A percentile compares a stretch with the other conserved stretches of the same genome.
These are phyloP conservation scores for Synergus japonicus DNA, from an alignment of 2,888 invertebrate genomes.

Conservation along the genomic window DNA sequence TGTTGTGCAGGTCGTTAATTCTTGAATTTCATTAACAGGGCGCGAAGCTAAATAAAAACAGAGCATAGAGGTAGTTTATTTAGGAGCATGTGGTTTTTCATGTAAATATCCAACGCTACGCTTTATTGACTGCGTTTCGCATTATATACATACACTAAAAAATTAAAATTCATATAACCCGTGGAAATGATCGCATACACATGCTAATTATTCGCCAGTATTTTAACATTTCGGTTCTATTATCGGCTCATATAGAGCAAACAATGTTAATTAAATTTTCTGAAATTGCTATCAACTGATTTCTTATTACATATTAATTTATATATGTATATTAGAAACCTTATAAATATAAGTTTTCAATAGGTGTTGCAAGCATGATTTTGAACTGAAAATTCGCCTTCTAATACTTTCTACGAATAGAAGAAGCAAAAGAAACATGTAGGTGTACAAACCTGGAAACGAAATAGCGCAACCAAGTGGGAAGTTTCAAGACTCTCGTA, in stretches of 20 bases:
- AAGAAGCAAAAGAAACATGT: conserved; percentile 14
- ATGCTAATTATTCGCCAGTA: not conserved
- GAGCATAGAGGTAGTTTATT: not conserved
- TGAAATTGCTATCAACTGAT: not conserved
- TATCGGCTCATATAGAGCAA: not conserved
- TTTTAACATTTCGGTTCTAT: conserved; percentile 18
- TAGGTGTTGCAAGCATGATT: not conserved
- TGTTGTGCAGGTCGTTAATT: conserved; percentile 5
- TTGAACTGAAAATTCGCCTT: not conserved
- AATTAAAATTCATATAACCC: conserved; percentile 1
- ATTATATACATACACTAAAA: conserved; percentile 20
- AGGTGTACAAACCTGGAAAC: conserved; percentile 37
- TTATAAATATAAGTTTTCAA: not conserved
- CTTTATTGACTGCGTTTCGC: not conserved
- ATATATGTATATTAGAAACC: no score
- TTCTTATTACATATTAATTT: no score
- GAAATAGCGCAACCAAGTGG: conserved; percentile 51
- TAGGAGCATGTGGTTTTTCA: not conserved
- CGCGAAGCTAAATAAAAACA: no score
- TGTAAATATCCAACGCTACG: not conserved
- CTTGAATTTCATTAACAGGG: conserved; percentile 2
- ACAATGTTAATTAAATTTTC: not conserved
- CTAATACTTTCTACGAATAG: not conserved
- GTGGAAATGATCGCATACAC: not conserved
- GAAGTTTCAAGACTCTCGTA: conserved; percentile 45